phyloP scores from a whole-genome alignment of 2,113 vertebrate species.

The Sceloporus tristichus region DNA sequence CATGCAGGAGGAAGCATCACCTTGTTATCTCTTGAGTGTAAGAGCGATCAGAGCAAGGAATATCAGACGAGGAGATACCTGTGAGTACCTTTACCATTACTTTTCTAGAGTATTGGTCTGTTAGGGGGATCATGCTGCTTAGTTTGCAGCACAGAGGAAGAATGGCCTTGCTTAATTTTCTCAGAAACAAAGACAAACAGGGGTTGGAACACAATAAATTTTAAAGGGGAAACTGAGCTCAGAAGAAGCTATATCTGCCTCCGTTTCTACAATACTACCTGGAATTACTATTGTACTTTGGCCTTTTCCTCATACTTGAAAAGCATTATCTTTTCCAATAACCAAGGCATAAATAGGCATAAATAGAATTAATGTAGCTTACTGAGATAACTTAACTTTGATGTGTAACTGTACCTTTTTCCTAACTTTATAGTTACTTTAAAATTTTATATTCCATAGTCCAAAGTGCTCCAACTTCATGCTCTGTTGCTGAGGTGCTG shows the following conservation, averaged over 20 bases:
- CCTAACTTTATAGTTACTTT: no score
- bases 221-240: not conserved
- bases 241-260: not conserved
- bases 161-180: not conserved
- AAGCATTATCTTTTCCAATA: no score
- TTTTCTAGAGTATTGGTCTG: not conserved
- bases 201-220: not conserved
- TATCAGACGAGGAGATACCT: constrained; percentile 60
- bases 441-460: no score
- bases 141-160: not conserved
- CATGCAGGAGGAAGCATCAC: constrained; percentile 56
- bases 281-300: no score
- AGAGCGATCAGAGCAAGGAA: constrained; percentile 73
- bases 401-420: no score
- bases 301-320: no score
- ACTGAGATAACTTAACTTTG: no score
- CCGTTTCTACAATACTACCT: not conserved
- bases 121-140: not conserved
- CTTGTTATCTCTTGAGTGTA: constrained; percentile 67
- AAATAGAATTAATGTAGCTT: no score
- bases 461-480: no score
- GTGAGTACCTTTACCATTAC: constrained; percentile 56
- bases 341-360: no score
- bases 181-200: not conserved
- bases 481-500: no score